Conservation (phyloP, 2,888 invertebrate species). For the Amphipyra tragopoginis region DNA sequence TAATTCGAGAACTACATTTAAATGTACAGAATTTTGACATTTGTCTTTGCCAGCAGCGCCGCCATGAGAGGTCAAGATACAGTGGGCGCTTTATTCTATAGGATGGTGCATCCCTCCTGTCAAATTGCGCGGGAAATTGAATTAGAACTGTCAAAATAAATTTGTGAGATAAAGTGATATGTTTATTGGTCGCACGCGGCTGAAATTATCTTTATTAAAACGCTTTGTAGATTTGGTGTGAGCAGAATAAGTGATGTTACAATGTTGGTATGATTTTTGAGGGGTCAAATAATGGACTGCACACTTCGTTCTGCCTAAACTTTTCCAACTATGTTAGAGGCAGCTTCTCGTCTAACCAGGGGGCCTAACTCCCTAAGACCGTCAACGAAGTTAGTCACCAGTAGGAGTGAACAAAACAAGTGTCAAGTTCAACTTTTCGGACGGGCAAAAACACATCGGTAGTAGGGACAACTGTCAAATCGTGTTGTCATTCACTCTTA, state of each 20-base stretch:
- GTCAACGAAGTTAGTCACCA: too few relatives aligned
- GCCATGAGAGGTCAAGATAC: constrained; percentile 27
- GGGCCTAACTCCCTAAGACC: too few relatives aligned
- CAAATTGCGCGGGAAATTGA: constrained; percentile 55
- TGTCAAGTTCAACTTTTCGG: too few relatives aligned
- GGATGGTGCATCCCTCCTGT: constrained; percentile 40
- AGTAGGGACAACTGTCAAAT: too few relatives aligned
- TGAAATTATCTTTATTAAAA: constrained; percentile 39
- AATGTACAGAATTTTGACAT: not conserved
- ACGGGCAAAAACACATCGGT: too few relatives aligned
- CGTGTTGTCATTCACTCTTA: too few relatives aligned
- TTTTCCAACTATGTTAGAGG: too few relatives aligned
- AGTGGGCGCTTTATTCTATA: constrained; percentile 9
- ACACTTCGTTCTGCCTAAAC: too few relatives aligned
- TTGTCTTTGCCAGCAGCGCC: not conserved
- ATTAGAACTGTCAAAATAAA: constrained; percentile 69
- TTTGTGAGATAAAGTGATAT: constrained; percentile 44
- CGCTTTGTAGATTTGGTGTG: constrained; percentile 14
- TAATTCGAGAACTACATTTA: constrained; percentile 1
- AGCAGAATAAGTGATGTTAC: constrained; percentile 18
- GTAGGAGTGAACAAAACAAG: too few relatives aligned
- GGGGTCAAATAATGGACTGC: too few relatives aligned
- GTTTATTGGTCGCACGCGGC: constrained; percentile 53
- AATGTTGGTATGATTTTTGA: not conserved
- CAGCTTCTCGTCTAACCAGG: too few relatives aligned